A percentile compares a stretch with the other conserved stretches of the same genome.
phyloP scores from a whole-genome alignment of 2,113 vertebrate species.

The Thunnus thynnus region DNA sequence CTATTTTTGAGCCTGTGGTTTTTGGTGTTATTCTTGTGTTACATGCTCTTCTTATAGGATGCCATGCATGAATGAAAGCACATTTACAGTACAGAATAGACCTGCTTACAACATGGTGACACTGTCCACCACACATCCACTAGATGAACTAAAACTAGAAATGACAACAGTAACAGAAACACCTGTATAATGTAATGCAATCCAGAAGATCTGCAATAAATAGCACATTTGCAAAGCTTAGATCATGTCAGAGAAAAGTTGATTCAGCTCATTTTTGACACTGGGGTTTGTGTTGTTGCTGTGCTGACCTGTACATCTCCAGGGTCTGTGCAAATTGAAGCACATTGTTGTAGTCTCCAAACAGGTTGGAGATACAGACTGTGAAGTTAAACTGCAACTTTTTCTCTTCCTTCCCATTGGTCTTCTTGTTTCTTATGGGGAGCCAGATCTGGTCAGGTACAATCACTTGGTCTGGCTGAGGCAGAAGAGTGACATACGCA shows the following conservation, averaged over 20 bases:
- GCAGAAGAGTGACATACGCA: conserved; percentile 50
- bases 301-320: conserved; percentile 86
- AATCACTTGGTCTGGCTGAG: accelerated
- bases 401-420: neutral
- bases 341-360: conserved; percentile 85
- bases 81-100: too few relatives aligned
- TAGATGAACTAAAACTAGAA: too few relatives aligned
- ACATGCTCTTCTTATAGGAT: too few relatives aligned
- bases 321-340: conserved; percentile 86
- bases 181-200: too few relatives aligned
- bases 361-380: conserved; percentile 86
- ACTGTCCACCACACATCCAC: too few relatives aligned
- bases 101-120: too few relatives aligned
- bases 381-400: conserved; percentile 81
- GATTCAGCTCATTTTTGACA: too few relatives aligned
- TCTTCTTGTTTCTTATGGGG: conserved; percentile 80
- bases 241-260: too few relatives aligned
- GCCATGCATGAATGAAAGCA: too few relatives aligned
- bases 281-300: neutral
- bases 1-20: neutral
- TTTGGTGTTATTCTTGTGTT: neutral
- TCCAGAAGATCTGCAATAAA: too few relatives aligned
- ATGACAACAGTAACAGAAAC: too few relatives aligned
- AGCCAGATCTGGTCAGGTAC: conserved; percentile 39
- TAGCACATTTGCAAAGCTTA: too few relatives aligned